phyloP scores from a whole-genome alignment of 2,113 vertebrate species.

The Irena cyanogastra region DNA sequence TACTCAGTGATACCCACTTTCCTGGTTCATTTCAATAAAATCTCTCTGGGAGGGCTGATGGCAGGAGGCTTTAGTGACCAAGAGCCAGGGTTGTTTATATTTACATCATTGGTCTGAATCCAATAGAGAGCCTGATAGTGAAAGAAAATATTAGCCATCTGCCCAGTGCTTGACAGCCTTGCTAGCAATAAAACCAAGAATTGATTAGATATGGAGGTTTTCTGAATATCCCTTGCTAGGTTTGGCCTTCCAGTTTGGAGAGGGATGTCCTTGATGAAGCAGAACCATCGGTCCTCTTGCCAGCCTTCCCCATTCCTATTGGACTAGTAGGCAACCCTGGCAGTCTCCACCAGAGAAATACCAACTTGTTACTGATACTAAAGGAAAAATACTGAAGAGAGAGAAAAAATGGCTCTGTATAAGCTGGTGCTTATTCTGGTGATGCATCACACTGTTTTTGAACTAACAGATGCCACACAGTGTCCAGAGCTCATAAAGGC shows the following conservation, averaged over 20 bases:
- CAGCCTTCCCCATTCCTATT: not conserved
- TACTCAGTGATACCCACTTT: slow-evolving; percentile 1
- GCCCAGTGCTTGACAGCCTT: not conserved
- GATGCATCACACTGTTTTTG: not conserved
- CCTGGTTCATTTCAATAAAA: slow-evolving; percentile 3
- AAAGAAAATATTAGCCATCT: slow-evolving; percentile 57
- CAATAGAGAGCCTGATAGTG: slow-evolving; percentile 23
- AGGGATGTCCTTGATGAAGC: not conserved
- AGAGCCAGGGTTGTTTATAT: slow-evolving; percentile 39
- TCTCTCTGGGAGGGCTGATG: not conserved
- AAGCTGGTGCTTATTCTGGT: not conserved
- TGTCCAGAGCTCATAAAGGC: not conserved
- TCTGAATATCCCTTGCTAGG: not conserved
- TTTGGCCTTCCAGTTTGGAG: not conserved
- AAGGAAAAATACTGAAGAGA: not conserved
- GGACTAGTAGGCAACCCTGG: not conserved
- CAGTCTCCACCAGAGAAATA: not conserved
- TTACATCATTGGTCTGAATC: slow-evolving; percentile 46
- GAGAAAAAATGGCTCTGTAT: not conserved
- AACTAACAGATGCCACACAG: not conserved
- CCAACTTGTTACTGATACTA: not conserved
- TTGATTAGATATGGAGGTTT: not conserved
- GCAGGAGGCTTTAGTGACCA: not conserved
- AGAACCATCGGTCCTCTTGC: rapidly evolving
- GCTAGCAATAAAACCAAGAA: not conserved